These are phyloP conservation scores for Mus spicilegus DNA, from an alignment of 2,113 vertebrate species.

Conservation along the genomic window DNA sequence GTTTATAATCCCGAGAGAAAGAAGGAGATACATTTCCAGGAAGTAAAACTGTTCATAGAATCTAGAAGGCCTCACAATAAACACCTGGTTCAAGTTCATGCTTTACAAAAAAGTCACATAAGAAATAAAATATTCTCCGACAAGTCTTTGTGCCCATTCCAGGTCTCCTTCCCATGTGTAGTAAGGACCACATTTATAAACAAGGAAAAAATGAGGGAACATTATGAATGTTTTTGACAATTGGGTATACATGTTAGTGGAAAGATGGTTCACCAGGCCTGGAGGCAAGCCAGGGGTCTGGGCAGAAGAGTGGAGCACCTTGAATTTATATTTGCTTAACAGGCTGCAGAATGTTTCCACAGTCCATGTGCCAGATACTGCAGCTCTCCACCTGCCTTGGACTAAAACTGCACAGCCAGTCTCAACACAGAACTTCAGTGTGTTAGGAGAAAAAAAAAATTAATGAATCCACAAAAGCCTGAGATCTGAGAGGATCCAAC, in stretches of 20 bases:
- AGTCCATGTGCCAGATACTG: conserved; percentile 22
- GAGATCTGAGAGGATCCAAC: background rate
- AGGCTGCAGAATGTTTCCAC: conserved; percentile 38
- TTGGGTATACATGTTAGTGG: background rate
- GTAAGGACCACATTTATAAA: conserved; percentile 2
- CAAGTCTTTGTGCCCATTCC: background rate
- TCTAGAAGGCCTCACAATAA: background rate
- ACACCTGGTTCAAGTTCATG: background rate
- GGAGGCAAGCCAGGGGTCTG: conserved; percentile 45
- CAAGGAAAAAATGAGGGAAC: background rate
- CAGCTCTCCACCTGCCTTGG: background rate
- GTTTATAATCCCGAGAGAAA: background rate
- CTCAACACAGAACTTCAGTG: background rate
- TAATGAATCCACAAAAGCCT: background rate
- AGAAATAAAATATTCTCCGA: background rate
- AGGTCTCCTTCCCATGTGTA: background rate
- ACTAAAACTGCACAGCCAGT: background rate
- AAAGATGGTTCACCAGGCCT: conserved; percentile 38
- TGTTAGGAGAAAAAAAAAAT: background rate
- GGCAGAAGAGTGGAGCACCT: conserved; percentile 29
- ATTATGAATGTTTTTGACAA: background rate
- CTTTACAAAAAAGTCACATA: background rate
- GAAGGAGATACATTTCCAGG: background rate
- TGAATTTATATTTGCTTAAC: conserved; percentile 59
- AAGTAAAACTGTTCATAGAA: background rate